Base-by-base conservation (phyloP, 2,888 invertebrate species). In the Chesias legatella region DNA sequence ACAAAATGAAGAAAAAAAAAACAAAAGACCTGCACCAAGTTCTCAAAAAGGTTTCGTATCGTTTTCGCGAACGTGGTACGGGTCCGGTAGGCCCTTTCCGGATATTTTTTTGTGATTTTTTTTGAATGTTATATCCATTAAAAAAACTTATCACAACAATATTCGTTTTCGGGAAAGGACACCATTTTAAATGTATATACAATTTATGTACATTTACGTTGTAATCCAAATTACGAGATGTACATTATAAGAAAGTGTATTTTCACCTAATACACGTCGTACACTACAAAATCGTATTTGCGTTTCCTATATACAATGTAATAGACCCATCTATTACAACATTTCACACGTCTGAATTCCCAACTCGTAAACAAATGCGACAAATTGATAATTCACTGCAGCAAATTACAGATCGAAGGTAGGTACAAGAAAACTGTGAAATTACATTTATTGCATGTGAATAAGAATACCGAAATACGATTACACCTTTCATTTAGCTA, bases 201-300 rank as follows among this genome's bases (percentile, higher is more conserved):
- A 83, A 22, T 23, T 35, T 82, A 83, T 86, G 57, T 84, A 84
- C 83, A 84, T 32, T 32, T 37, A 46, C 45, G 52, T 76, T 69
- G 69, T 49, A 38, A 45, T 33, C 37, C 31, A 43, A 39, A 45
- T 39, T 48, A 43, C 41, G 36, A 25, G 35, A 41, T 43, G 33
- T 37, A 45, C 40, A 23, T 45, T 45, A 31, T 43, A 32, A 45
- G 23, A 39, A 44, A 28, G 28, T 33, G 39, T 47, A 32, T 38
- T 28, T 42, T 35, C 22, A 26, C 29, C 13, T 9, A 13, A 37
- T 32, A 28, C 34, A 29, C 22, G 23, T 32, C 27, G 21, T 35
- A 42, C 30, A 1, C 10, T 22, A 34, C 25, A 33, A 37, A 22
- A 28, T 29, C 24, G 32, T 24, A 10, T 33, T 37, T 33, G 9